Evolutionary conservation across 2,797 vertebrate species (phyloP).

Genomic region (Pantherophis alleghaniensis): DNA sequence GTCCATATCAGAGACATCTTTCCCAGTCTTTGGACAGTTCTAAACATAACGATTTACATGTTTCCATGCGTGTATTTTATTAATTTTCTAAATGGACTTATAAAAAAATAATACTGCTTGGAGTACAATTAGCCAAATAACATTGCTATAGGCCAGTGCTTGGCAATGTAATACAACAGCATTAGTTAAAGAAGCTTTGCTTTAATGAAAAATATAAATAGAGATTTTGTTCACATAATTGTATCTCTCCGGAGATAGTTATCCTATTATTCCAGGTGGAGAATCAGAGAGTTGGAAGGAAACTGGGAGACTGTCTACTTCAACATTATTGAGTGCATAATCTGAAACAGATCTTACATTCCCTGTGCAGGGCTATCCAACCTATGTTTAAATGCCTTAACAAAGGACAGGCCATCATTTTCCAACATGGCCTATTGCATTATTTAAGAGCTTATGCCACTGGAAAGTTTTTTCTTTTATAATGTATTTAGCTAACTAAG

Average conservation of each 20-base stretch:
- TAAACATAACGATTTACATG: neutral
- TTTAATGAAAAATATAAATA: conserved; percentile 2
- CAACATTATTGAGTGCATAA: neutral
- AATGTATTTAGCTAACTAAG: neutral
- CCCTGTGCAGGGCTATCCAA: neutral
- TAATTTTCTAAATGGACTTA: neutral
- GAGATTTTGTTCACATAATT: neutral
- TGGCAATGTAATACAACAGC: neutral
- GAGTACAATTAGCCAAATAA: neutral
- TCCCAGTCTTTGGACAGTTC: neutral
- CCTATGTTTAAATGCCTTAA: neutral
- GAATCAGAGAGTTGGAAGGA: neutral
- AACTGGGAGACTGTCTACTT: neutral
- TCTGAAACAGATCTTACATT: neutral
- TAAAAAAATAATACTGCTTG: neutral
- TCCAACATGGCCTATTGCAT: neutral
- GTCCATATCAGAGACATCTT: neutral
- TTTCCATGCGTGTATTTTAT: neutral
- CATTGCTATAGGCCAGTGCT: neutral
- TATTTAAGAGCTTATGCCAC: neutral
- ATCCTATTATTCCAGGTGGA: neutral
- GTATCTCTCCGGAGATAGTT: neutral
- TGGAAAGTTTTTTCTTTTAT: neutral
- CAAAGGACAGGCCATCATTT: neutral
- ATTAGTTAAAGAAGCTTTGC: neutral